Conservation (phyloP, 2,797 vertebrate species). For the Typhlichthys subterraneus region DNA sequence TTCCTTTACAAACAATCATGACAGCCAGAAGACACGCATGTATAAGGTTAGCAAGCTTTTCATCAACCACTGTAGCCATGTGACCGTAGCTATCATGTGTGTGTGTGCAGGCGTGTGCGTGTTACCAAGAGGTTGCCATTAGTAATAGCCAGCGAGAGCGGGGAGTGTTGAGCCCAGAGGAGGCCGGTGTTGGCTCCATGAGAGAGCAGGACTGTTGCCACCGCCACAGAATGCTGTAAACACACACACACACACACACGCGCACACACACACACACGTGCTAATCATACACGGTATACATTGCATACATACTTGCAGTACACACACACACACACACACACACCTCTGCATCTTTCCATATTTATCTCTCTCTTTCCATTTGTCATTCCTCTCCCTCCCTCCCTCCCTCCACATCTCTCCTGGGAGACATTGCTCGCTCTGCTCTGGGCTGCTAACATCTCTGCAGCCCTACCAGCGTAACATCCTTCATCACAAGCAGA, state of each 20-base stretch:
- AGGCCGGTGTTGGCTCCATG: conserved; percentile 77
- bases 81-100: background rate
- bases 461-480: too few species aligned
- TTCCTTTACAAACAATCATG: too few species aligned
- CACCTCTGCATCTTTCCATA: too few species aligned
- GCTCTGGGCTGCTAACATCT: too few species aligned
- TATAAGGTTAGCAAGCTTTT: too few species aligned
- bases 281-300: background rate
- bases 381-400: too few species aligned
- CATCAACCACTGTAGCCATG: background rate
- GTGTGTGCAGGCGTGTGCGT: background rate
- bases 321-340: background rate
- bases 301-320: background rate
- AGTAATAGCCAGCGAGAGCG: conserved; percentile 86
- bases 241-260: background rate
- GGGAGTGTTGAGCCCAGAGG: conserved; percentile 89
- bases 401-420: too few species aligned
- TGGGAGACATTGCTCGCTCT: too few species aligned
- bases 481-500: too few species aligned
- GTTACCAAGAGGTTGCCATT: conserved; percentile 85
- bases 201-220: conserved; percentile 79
- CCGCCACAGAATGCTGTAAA: conserved; percentile 75
- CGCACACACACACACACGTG: background rate
- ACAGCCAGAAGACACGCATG: too few species aligned
- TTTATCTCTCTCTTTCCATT: too few species aligned